Evolutionary conservation across 2,797 vertebrate species (phyloP), one percentile per base, ranked within the genome.

Genomic region (Cuculus canorus): DNA sequence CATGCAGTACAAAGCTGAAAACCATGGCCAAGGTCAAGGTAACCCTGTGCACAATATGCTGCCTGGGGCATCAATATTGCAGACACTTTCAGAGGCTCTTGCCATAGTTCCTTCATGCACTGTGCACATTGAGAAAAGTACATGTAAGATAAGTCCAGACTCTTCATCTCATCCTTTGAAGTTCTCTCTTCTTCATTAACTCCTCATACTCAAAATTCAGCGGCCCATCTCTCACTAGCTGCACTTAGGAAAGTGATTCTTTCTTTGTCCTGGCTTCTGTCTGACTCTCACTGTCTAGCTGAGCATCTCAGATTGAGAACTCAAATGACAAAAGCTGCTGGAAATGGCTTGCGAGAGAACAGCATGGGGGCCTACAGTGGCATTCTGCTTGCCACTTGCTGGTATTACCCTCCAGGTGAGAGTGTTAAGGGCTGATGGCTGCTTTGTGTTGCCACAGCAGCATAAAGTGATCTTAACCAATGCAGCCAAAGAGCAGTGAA

Each of bases 361-460:
- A 78, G 37, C 39, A 16, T 0, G 0, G 7, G 17, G 39, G 4
- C 27, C 86, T 28, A 27, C 0, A 0, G 57, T 8, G 35, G 30
- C 27, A 13, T 63, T 81, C 53, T 32, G 11, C 54, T 37, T 68
- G 35, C 7, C 7, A 2, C 45, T 53, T 1, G 2, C 43, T 82
- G 59, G 19, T 43, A 7, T 32, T 39, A 59, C 53, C 27, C 30
- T 63, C 30, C 35, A 35, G 59, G 7, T 41, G 79, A 85, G 48
- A 60, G 28, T 43, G 28, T 25, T 22, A 56, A 33, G 45, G 8
- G 9, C 6, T 23, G 22, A 7, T 21, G 63, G 28, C 14, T 59
- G 39, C 63, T 64, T 73, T 68, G 17, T 17, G 32, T 21, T 65
- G 69, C 73, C 50, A 64, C 41, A 76, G 63, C 7, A 37, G 53